Evolutionary conservation across 2,888 invertebrate genomes (phyloP).

Genomic region (Pinctada fucata): DNA sequence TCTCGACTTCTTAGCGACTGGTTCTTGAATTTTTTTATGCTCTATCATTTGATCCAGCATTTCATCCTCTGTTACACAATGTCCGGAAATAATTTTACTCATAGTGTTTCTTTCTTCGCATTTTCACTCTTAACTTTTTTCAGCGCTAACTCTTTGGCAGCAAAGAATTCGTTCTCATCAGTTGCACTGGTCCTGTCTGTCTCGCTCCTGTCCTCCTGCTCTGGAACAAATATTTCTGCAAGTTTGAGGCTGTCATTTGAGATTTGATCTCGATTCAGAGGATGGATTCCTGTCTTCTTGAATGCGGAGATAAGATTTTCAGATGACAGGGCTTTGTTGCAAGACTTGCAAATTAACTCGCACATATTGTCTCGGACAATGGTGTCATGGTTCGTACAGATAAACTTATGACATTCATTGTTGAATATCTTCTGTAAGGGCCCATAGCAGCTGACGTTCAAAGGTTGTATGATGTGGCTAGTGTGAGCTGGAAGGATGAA

Average conservation of each 20-base stretch:
- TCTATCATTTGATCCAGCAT: no score
- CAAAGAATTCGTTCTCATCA: no score
- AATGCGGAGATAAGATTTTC: background rate
- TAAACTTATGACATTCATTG: constrained; percentile 31
- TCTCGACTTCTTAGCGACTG: no score
- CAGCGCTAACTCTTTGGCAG: no score
- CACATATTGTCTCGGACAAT: no score
- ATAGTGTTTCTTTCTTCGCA: no score
- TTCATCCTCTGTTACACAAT: no score
- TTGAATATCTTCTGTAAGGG: constrained; percentile 37
- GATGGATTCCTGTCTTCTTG: background rate
- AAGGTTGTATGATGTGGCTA: constrained; percentile 34
- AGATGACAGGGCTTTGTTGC: background rate
- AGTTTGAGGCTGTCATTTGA: background rate
- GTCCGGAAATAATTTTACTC: no score
- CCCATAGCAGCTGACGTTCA: constrained; percentile 40
- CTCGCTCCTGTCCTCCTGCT: no score
- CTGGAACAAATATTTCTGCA: background rate
- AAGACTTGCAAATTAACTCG: background rate
- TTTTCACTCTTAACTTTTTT: no score
- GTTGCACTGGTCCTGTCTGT: no score
- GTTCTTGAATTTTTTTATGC: no score
- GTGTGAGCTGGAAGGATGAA: constrained; percentile 46
- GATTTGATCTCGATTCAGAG: background rate
- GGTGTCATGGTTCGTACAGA: background rate